Base-by-base conservation (phyloP, 37 sponge, comb jelly and placozoan species). In the Ephydatia muelleri region DNA sequence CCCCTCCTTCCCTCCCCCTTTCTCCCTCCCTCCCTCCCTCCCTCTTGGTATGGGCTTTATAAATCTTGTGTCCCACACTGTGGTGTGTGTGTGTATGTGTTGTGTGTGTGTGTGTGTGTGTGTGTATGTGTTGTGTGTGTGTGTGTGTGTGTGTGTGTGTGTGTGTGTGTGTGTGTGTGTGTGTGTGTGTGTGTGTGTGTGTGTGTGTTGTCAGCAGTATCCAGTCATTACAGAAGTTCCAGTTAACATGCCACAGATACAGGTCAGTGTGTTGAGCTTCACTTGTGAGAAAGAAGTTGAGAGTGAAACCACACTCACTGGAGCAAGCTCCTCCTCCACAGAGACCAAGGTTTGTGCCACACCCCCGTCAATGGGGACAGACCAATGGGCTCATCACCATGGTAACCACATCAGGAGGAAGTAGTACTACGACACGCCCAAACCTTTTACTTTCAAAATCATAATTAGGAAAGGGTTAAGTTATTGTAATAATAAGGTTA, bases 181-280 rank as follows among this genome's bases (percentile, higher is more conserved):
- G 16, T 77, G 77, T 49, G 76, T 76, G 30, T 72, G 80, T 66
- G 68, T 80, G 80, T 43, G 16, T 77, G 77, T 49, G 76, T 76
- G 30, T 72, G 80, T 66, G 68, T 80, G 80, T 43, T 43, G 43
- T 43, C 43, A 1, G 1, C 57, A 57, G 57, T 57, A 57, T 21
- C 57, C 57, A 14, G 16, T 57, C 57, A 57, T 57, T 21, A 57
- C 16, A 21, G 57, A 57, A 21, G 57, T 57, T 1, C 57, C 57
- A 57, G 57, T 57, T 1, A 57, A 57, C 57, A 4, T 57, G 57
- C 57, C 57, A 19, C 57, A 57, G 19, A 21, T 57, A 57, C 12
- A 1, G 19, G 57, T 57, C 57, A 57, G 57, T 57, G 57, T 57
- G 16, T 21, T 57, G 14, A 57, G 57, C 57, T 57, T 57, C 57